These are phyloP conservation scores for Gymnopithys bicolor DNA, from an alignment of 2,797 vertebrate species.

Conservation along the genomic window DNA sequence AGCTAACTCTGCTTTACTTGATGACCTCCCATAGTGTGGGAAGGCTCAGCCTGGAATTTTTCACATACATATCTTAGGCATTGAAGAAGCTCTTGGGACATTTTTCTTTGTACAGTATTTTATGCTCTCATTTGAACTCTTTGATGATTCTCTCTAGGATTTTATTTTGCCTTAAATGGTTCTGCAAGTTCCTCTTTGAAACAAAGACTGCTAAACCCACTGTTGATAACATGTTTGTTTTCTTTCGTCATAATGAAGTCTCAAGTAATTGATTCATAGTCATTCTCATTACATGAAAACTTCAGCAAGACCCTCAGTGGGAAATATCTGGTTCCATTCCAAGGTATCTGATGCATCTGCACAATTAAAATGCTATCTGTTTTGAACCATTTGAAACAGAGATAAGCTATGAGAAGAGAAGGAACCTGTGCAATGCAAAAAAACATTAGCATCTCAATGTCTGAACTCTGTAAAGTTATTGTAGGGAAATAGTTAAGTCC, in stretches of 20 bases:
- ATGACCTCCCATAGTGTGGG: slow-evolving; percentile 66
- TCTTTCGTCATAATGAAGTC: slow-evolving; percentile 29
- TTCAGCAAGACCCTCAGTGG: background rate
- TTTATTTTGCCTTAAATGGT: slow-evolving; percentile 65
- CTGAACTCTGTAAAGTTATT: background rate
- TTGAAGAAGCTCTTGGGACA: slow-evolving; percentile 57
- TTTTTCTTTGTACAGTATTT: slow-evolving; percentile 67
- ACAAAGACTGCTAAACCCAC: slow-evolving; percentile 22
- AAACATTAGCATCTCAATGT: background rate
- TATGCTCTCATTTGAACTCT: slow-evolving; percentile 50
- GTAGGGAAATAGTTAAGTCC: background rate
- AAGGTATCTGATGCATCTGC: slow-evolving; percentile 24
- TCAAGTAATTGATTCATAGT: slow-evolving; percentile 27
- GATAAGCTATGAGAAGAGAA: slow-evolving; percentile 39
- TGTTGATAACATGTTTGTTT: slow-evolving; percentile 50
- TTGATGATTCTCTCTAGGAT: slow-evolving; percentile 42
- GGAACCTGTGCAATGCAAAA: background rate
- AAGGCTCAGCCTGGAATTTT: slow-evolving; percentile 64
- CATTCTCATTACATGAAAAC: slow-evolving; percentile 23
- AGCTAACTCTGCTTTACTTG: slow-evolving; percentile 25
- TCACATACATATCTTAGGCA: slow-evolving; percentile 58
- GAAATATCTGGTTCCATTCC: slow-evolving; percentile 53
- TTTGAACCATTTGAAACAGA: slow-evolving; percentile 35
- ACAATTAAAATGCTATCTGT: slow-evolving; percentile 66
- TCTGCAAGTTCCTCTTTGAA: slow-evolving; percentile 43